Percentiles rank a stretch among this genome's conserved stretches.
Evolutionary conservation across 2,888 invertebrate species (phyloP).

Genomic region (Tupiocoris notatus): DNA sequence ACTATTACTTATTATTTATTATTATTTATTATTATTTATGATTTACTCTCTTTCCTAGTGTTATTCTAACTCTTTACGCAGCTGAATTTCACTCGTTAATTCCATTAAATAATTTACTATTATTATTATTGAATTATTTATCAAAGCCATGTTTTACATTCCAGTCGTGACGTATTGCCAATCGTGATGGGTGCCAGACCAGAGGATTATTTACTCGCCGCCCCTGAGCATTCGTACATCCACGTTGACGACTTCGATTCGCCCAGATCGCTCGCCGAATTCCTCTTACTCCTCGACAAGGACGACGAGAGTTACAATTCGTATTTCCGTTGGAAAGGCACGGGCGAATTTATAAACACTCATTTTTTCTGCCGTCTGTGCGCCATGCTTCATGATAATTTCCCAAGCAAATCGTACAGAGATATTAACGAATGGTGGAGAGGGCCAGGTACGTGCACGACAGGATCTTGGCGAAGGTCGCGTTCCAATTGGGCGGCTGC

Average conservation of each 20-base stretch:
- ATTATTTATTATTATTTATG: no score
- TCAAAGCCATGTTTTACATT: no score
- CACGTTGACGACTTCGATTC: constrained; percentile 94
- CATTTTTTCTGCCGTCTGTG: constrained; percentile 91
- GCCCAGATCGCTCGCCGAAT: constrained; percentile 81
- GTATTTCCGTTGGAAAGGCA: constrained; percentile 92
- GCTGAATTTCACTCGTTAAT: no score
- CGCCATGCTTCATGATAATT: constrained; percentile 74
- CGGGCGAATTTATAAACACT: constrained; percentile 94
- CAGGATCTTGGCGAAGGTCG: constrained; percentile 65
- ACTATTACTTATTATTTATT: no score
- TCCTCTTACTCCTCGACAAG: constrained; percentile 77
- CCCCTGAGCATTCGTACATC: constrained; percentile 88
- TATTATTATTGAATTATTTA: no score
- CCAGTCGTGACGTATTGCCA: constrained; percentile 78
- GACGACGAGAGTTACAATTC: constrained; percentile 90
- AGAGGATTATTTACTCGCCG: constrained; percentile 82
- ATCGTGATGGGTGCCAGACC: constrained; percentile 95
- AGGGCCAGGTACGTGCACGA: constrained; percentile 73
- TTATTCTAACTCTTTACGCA: no score
- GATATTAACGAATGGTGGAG: constrained; percentile 95
- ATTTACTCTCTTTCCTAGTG: no score
- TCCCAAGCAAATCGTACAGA: constrained; percentile 63
- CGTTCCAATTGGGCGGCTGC: constrained; percentile 41
- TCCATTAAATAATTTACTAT: no score